phyloP scores from a whole-genome alignment of 2,888 invertebrate species.

The Phragmatobia fuliginosa region DNA sequence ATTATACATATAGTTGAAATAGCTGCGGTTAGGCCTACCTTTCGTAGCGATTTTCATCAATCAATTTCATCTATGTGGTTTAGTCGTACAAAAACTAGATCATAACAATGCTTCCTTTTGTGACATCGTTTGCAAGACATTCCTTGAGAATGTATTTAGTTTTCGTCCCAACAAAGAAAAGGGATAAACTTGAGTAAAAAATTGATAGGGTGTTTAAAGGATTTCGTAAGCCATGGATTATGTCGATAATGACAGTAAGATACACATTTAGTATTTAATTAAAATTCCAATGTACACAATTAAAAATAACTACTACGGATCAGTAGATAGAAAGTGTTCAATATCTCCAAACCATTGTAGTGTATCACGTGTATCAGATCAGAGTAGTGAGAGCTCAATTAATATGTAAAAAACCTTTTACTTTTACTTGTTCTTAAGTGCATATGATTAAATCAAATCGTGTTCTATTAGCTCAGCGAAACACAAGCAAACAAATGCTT shows the following conservation, averaged over 20 bases:
- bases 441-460: neutral
- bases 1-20: too few relatives aligned
- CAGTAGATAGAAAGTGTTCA: neutral
- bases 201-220: too few relatives aligned
- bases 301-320: neutral
- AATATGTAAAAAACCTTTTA: neutral
- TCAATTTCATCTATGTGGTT: neutral
- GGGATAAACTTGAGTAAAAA: too few relatives aligned
- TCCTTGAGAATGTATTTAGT: too few relatives aligned
- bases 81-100: neutral
- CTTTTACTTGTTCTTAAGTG: neutral
- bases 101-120: too few relatives aligned
- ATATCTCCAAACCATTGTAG: neutral
- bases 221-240: too few relatives aligned
- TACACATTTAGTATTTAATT: neutral
- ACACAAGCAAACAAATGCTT: neutral
- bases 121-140: too few relatives aligned
- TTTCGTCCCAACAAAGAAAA: too few relatives aligned
- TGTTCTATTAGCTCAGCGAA: neutral
- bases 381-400: neutral
- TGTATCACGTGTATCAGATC: neutral
- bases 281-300: neutral
- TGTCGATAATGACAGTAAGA: neutral
- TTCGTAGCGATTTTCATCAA: neutral
- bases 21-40: neutral